A percentile compares a stretch with the other conserved stretches of the same genome.
Evolutionary conservation across 1,140 invertebrate species (phyloP).

Genomic region (Pinna nobilis): DNA sequence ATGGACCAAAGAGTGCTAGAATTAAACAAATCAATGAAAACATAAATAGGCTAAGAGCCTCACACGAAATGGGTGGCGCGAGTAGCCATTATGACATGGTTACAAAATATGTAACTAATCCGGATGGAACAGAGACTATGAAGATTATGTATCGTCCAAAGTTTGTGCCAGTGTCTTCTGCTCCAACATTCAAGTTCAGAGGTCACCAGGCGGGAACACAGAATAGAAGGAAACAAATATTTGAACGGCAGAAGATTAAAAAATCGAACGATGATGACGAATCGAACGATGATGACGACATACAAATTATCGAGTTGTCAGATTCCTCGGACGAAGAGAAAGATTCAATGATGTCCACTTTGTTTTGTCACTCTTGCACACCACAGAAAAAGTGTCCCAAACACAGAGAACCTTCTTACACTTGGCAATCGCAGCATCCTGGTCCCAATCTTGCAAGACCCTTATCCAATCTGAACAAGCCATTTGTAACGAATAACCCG

Average conservation of each 20-base stretch:
- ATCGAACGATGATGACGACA: slow-evolving; percentile 19
- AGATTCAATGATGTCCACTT: background rate
- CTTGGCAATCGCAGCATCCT: background rate
- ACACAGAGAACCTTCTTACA: background rate
- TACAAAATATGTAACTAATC: slow-evolving; percentile 30
- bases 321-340: slow-evolving; percentile 39
- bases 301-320: slow-evolving; percentile 43
- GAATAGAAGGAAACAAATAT: slow-evolving; percentile 37
- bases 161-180: background rate
- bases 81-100: slow-evolving; percentile 31
- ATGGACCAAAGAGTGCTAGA: slow-evolving; percentile 32
- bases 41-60: slow-evolving; percentile 7
- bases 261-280: slow-evolving; percentile 12
- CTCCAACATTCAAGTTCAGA: background rate
- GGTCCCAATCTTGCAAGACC: background rate
- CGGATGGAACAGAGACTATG: slow-evolving; percentile 41
- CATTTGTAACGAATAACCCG: background rate
- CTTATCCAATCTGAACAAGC: background rate
- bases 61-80: background rate
- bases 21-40: slow-evolving; percentile 39
- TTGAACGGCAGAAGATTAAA: slow-evolving; percentile 15
- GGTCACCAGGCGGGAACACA: background rate
- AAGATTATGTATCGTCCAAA: slow-evolving; percentile 27
- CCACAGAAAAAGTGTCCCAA: slow-evolving; percentile 12
- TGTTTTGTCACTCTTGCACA: background rate